Base-by-base conservation (phyloP, 2,113 vertebrate species). In the Strix aluco region DNA sequence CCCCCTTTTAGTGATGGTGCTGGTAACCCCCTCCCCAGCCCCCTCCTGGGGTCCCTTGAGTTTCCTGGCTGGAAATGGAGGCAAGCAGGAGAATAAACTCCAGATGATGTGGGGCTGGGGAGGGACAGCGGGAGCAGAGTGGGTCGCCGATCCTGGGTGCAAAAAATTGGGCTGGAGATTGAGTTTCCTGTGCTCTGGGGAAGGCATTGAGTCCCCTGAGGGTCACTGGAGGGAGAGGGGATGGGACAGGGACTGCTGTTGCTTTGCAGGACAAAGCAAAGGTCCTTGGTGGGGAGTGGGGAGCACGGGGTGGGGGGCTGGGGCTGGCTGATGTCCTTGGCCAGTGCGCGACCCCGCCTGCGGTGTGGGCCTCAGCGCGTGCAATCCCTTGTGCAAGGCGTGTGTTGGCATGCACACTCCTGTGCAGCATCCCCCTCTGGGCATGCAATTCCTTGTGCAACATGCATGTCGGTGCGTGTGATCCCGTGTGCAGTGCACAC, bases 351-450 rank as follows among this genome's bases (percentile, higher is more conserved):
- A 21, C 18, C 46, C 46, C 20, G 10, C 46, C 46, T 47, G 71
- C 42, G 1, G 12, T 2, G 8, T 8, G 44, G 6, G 15, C 46
- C 46, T 5, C 29, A 34, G 54, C 10, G 4, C 11, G 42, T 18
- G 30, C 16, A 36, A 1, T 5, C 23, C 19, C 12, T 4, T 2
- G 36, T 20, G 61, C 47, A 25, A 4, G 3, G 11, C 2, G 19
- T 3, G 5, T 2, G 22, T 3, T 5, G 21, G 1, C 42, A 44
- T 44, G 42, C 42, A 44, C 42, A 6, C 44, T 44, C 44, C 15
- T 26, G 65, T 13, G 30, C 22, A 47, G 38, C n/a, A 3, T 3
- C 5, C 29, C 40, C 38, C 0, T 5, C 19, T 2, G 17, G 3
- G 20, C 2, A 6, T 25, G 16, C 18, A 12, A 12, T 15, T 63